phyloP scores from a whole-genome alignment of 2,888 invertebrate species.

The Notodonta dromedarius region DNA sequence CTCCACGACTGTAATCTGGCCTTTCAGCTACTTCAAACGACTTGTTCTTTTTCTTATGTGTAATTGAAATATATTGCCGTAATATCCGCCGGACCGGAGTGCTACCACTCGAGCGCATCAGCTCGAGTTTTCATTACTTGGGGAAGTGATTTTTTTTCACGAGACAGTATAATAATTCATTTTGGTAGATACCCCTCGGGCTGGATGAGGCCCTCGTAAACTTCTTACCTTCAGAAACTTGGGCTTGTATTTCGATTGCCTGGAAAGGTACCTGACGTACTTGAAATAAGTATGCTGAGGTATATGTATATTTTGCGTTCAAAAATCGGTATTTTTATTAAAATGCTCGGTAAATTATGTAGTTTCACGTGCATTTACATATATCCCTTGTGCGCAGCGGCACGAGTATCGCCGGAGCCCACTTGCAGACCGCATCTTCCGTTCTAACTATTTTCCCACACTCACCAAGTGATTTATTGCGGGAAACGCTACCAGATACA shows the following conservation, averaged over 20 bases:
- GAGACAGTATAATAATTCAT: conserved; percentile 81
- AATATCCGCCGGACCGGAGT: conserved; percentile 81
- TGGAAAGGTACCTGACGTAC: conserved; percentile 8
- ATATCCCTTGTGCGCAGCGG: conserved; percentile 28
- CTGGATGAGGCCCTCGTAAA: conserved; percentile 62
- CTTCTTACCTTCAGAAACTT: conserved; percentile 59
- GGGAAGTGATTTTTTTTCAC: conserved; percentile 78
- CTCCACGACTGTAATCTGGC: conserved; percentile 79
- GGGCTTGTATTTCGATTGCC: conserved; percentile 44
- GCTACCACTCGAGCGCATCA: conserved; percentile 78
- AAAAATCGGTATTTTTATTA: conserved; percentile 13
- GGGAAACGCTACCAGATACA: conserved; percentile 59
- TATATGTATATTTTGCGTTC: neutral
- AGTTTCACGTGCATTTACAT: conserved; percentile 29
- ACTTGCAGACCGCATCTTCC: conserved; percentile 63
- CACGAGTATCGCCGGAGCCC: conserved; percentile 56
- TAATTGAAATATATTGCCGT: conserved; percentile 85
- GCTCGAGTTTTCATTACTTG: conserved; percentile 81
- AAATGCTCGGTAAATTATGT: conserved; percentile 17
- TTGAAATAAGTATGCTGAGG: too few relatives aligned
- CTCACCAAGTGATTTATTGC: conserved; percentile 70
- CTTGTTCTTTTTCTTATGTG: conserved; percentile 84
- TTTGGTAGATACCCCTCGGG: conserved; percentile 66
- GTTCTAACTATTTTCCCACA: conserved; percentile 64
- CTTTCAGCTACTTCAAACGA: conserved; percentile 82